phyloP scores from a whole-genome alignment of 2,888 invertebrate species.

The Epistrophella euchroma region DNA sequence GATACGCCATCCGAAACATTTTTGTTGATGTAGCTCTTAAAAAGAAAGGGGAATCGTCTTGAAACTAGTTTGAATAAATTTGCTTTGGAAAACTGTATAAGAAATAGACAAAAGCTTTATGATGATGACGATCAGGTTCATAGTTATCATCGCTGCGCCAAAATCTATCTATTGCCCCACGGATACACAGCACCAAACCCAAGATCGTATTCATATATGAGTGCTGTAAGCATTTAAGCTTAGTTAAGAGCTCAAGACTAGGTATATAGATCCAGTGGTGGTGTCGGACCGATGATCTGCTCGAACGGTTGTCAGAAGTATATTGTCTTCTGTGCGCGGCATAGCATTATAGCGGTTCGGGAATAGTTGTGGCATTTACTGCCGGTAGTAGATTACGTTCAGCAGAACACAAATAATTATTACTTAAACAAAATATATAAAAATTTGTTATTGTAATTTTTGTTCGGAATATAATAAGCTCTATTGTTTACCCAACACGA shows the following conservation, averaged over 20 bases:
- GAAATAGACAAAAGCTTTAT: conserved; percentile 10
- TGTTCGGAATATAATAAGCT: conserved; percentile 2
- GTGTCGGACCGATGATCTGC: conserved; percentile 57
- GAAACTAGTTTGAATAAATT: conserved; percentile 27
- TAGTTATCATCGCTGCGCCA: conserved; percentile 39
- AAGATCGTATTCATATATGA: neutral
- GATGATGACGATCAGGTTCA: conserved; percentile 25
- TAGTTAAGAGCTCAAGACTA: conserved; percentile 1
- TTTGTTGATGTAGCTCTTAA: neutral
- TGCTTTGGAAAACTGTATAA: conserved; percentile 5
- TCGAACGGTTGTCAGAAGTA: conserved; percentile 65
- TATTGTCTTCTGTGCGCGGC: conserved; percentile 56
- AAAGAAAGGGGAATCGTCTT: conserved; percentile 12
- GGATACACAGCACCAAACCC: conserved; percentile 19
- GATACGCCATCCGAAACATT: neutral
- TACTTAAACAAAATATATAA: neutral
- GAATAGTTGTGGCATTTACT: conserved; percentile 40
- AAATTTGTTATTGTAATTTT: conserved; percentile 34
- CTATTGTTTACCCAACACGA: conserved; percentile 14
- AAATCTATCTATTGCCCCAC: conserved; percentile 64
- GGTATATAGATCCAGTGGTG: neutral
- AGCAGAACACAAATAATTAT: neutral
- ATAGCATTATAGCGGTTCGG: conserved; percentile 31
- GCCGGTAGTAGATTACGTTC: conserved; percentile 17
- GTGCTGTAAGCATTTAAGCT: conserved; percentile 24